Percentiles rank a stretch among this genome's conserved stretches.
phyloP scores from a whole-genome alignment of 2,797 vertebrate genomes.

The Trematomus bernacchii region DNA sequence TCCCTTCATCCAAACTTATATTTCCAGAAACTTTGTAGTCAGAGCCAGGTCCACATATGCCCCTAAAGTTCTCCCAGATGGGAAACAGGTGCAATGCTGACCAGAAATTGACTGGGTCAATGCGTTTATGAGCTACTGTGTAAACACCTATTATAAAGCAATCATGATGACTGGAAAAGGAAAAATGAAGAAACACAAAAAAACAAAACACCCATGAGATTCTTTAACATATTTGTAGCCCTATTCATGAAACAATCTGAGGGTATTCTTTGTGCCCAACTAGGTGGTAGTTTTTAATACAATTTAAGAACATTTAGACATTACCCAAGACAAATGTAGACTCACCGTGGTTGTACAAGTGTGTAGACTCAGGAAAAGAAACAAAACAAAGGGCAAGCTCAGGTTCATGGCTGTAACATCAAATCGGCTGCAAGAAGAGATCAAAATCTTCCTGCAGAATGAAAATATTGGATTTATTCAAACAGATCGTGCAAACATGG shows the following conservation, averaged over 20 bases:
- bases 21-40: conserved; percentile 69
- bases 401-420: conserved; percentile 61
- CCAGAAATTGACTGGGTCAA: conserved; percentile 31
- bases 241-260: background rate
- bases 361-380: conserved; percentile 64
- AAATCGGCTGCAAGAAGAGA: conserved; percentile 2
- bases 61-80: conserved; percentile 36
- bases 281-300: background rate
- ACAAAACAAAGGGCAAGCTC: conserved; percentile 53
- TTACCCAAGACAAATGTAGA: background rate
- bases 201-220: background rate
- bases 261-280: background rate
- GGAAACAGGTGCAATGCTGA: conserved; percentile 62
- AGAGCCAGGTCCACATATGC: conserved; percentile 74
- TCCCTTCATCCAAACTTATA: conserved; percentile 15
- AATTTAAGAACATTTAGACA: background rate
- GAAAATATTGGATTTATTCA: conserved; percentile 1
- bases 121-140: background rate
- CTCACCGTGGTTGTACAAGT: conserved; percentile 65
- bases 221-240: background rate
- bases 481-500: background rate
- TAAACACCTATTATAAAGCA: conserved; percentile 24
- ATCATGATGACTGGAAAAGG: background rate
- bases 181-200: background rate
- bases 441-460: background rate